A percentile compares a stretch with the other conserved stretches of the same genome.
These are phyloP conservation scores for Cancer borealis DNA, from an alignment of 2,888 invertebrate species.

Conservation along the genomic window DNA sequence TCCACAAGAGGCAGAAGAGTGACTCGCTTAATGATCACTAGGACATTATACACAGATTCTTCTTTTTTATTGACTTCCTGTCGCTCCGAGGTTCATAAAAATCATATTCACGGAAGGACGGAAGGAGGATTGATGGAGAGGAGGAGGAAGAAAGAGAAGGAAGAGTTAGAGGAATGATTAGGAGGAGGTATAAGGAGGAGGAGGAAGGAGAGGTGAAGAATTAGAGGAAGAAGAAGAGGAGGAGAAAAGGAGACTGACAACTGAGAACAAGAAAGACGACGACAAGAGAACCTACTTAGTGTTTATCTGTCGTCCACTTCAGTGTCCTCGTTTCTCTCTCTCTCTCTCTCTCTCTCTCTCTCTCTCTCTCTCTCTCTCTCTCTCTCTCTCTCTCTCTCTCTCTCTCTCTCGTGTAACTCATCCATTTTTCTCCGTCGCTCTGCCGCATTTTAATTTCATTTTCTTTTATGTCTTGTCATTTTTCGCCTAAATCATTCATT, in stretches of 20 bases:
- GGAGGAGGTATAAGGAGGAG: background rate
- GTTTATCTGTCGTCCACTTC: background rate
- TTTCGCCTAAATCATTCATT: background rate
- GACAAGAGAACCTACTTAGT: constrained; percentile 11
- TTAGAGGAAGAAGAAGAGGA: background rate
- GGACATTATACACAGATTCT: background rate
- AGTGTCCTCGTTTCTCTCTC: background rate
- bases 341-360: constrained; percentile 42
- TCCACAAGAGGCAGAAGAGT: constrained; percentile 6
- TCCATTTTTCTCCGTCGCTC: background rate
- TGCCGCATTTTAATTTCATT: background rate
- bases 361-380: constrained; percentile 23
- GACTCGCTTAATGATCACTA: background rate
- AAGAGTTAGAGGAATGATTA: background rate
- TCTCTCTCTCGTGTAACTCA: constrained; percentile 12
- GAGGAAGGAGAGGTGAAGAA: background rate
- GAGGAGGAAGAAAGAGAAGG: background rate
- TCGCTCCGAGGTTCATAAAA: background rate
- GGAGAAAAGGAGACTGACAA: background rate
- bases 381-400: constrained; percentile 45
- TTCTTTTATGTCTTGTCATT: background rate
- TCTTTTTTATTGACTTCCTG: constrained; percentile 1
- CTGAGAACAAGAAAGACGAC: background rate
- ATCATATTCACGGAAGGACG: background rate
- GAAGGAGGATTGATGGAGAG: background rate